Conservation (phyloP, 2,113 vertebrate genomes). For the Pontoporia blainvillei region DNA sequence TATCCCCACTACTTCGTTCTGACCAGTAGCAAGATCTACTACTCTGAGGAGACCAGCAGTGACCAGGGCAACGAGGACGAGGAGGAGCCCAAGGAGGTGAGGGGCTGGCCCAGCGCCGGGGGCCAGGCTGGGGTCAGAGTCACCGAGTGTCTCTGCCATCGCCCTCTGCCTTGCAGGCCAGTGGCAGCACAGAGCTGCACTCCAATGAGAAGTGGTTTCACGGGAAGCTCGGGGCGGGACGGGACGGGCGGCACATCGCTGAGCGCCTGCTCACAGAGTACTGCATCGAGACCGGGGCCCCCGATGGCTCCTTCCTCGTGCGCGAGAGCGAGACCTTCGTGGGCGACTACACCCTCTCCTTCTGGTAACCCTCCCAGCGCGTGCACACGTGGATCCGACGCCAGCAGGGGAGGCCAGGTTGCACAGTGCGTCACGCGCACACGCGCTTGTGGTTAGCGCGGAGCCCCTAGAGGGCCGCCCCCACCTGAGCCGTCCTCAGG, state of each 20-base stretch:
- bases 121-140: background rate
- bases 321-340: slow-evolving; percentile 98
- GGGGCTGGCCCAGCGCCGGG: background rate
- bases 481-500: background rate
- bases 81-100: slow-evolving; percentile 96
- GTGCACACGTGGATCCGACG: fast-evolving
- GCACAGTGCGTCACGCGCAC: background rate
- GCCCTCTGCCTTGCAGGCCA: slow-evolving; percentile 76
- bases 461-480: background rate
- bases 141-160: background rate
- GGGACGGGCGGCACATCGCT: slow-evolving; percentile 96
- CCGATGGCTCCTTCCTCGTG: slow-evolving; percentile 96
- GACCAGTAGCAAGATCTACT: slow-evolving; percentile 98
- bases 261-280: slow-evolving; percentile 95
- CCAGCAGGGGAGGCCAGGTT: background rate
- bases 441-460: background rate
- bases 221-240: slow-evolving; percentile 93
- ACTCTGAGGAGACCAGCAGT: slow-evolving; percentile 94
- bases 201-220: slow-evolving; percentile 98
- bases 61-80: slow-evolving; percentile 96
- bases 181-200: slow-evolving; percentile 93
- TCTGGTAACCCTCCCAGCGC: slow-evolving; percentile 86
- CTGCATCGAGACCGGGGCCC: slow-evolving; percentile 94
- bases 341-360: slow-evolving; percentile 98
- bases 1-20: slow-evolving; percentile 98